Evolutionary conservation across 2,888 invertebrate genomes (phyloP).

Genomic region (Fissipunctia ypsillon): DNA sequence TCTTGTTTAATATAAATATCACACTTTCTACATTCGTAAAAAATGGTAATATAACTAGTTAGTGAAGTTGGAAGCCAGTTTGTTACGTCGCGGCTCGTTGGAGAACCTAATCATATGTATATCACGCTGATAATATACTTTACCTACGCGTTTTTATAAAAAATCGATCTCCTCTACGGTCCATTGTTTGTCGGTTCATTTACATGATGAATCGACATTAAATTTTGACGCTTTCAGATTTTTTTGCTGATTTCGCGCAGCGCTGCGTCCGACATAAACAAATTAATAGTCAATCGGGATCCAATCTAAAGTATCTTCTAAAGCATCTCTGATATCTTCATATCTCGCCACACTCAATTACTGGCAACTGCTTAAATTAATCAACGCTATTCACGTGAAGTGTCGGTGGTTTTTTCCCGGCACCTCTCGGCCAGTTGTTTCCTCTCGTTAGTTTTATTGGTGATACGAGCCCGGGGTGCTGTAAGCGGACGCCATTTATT

Average conservation of each 20-base stretch:
- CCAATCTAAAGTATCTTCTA: conserved; percentile 85
- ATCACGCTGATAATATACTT: conserved; percentile 25
- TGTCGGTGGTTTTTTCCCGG: conserved; percentile 65
- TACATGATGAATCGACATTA: conserved; percentile 71
- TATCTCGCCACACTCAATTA: conserved; percentile 79
- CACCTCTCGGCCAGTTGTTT: conserved; percentile 17
- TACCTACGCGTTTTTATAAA: conserved; percentile 34
- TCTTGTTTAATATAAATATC: conserved; percentile 28
- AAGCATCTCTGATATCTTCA: conserved; percentile 83
- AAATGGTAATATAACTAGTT: conserved; percentile 37
- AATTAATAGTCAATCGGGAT: conserved; percentile 82
- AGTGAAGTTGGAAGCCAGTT: conserved; percentile 20
- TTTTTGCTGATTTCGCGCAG: conserved; percentile 65
- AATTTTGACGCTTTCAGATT: conserved; percentile 67
- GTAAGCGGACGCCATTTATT: conserved; percentile 43
- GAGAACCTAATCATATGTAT: conserved; percentile 38
- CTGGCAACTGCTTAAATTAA: conserved; percentile 77
- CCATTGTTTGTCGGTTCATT: conserved; percentile 63
- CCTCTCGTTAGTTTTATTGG: conserved; percentile 46
- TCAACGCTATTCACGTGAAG: conserved; percentile 73
- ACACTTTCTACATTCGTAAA: conserved; percentile 54
- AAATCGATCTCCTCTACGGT: conserved; percentile 29
- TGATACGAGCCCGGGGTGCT: conserved; percentile 26
- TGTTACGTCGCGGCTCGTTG: conserved; percentile 31
- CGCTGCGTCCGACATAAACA: conserved; percentile 71